Evolutionary conservation across 2,113 vertebrate species (phyloP).

Genomic region (Nerophis lumbriciformis): DNA sequence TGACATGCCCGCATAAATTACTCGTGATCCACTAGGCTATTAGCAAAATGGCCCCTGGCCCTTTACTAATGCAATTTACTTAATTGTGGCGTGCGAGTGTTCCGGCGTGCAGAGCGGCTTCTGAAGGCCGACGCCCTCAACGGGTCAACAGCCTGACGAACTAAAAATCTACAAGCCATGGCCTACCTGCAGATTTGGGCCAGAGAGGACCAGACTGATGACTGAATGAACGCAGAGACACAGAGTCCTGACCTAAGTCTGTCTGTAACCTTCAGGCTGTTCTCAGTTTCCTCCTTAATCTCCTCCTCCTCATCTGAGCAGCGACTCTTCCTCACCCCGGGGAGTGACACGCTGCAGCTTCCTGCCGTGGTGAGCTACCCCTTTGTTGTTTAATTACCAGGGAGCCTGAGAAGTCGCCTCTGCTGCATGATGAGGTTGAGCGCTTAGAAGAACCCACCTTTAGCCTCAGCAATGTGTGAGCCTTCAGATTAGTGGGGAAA

Average conservation of each 20-base stretch:
- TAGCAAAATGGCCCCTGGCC: conserved; percentile 60
- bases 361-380: conserved; percentile 45
- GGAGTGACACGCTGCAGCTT: conserved; percentile 34
- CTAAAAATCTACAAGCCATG: background rate
- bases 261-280: conserved; percentile 40
- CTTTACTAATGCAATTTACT: conserved; percentile 72
- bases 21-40: conserved; percentile 54
- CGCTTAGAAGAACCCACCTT: background rate
- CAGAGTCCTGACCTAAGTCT: conserved; percentile 5
- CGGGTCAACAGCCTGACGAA: background rate
- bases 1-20: conserved; percentile 49
- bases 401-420: conserved; percentile 57
- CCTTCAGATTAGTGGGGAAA: background rate
- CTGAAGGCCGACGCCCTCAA: background rate
- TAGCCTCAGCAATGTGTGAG: background rate
- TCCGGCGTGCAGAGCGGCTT: conserved; percentile 33
- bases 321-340: conserved; percentile 45
- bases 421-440: conserved; percentile 32
- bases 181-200: background rate
- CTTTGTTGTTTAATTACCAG: conserved; percentile 70
- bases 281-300: conserved; percentile 34
- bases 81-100: conserved; percentile 71
- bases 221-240: background rate
- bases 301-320: conserved; percentile 41
- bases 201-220: background rate